A percentile compares a stretch with the other conserved stretches of the same genome.
phyloP scores from a whole-genome alignment of 1,140 invertebrate species.

The Oreohelix idahoensis region DNA sequence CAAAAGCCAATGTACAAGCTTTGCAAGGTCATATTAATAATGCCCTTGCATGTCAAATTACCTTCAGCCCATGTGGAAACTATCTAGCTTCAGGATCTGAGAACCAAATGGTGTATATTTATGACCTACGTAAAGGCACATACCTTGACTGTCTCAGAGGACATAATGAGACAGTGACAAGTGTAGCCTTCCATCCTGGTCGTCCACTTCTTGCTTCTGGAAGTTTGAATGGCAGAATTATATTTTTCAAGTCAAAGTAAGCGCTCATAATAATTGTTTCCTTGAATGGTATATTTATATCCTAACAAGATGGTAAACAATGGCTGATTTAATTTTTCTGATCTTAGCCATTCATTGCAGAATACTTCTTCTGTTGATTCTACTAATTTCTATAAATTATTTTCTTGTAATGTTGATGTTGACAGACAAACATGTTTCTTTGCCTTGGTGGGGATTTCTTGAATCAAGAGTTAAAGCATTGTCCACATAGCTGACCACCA shows the following conservation, averaged over 20 bases:
- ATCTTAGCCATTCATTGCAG: no score
- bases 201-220: conserved; percentile 52
- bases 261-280: no score
- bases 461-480: no score
- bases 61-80: conserved; percentile 70
- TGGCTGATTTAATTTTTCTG: no score
- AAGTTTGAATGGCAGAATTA: conserved; percentile 42
- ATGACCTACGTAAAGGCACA: conserved; percentile 64
- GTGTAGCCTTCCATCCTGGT: conserved; percentile 67
- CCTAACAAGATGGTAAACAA: no score
- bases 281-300: no score
- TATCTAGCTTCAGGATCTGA: conserved; percentile 71
- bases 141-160: conserved; percentile 64
- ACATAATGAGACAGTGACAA: conserved; percentile 67
- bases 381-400: no score
- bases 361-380: no score
- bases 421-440: no score
- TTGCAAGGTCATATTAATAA: conserved; percentile 69
- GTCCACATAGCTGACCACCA: no score
- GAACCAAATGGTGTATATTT: conserved; percentile 69
- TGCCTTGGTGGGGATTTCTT: no score
- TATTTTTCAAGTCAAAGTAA: conserved; percentile 39
- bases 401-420: no score
- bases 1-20: conserved; percentile 66
- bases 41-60: conserved; percentile 64